Percentiles rank a stretch among this genome's conserved stretches.
phyloP scores from a whole-genome alignment of 2,888 invertebrate genomes.

The Heliconius cydno region DNA sequence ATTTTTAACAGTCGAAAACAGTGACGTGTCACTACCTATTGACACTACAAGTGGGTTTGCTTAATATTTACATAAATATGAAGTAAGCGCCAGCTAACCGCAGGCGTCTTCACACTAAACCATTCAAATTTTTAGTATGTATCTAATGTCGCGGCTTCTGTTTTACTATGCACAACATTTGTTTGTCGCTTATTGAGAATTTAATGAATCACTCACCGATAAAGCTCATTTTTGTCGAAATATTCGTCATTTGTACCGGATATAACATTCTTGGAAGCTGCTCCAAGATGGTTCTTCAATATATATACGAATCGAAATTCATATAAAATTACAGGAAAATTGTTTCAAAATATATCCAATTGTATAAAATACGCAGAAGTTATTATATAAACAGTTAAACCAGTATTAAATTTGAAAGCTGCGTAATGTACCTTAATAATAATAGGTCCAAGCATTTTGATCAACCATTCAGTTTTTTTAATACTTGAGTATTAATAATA shows the following conservation, averaged over 20 bases:
- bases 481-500: too few species aligned
- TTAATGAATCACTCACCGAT: conserved; percentile 45
- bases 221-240: conserved; percentile 27
- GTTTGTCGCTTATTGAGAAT: conserved; percentile 44
- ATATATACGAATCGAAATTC: conserved; percentile 4
- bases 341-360: not conserved
- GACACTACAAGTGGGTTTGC: not conserved
- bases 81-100: conserved; percentile 28
- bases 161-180: conserved; percentile 47
- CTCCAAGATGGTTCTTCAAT: conserved; percentile 21
- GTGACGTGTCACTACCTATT: not conserved
- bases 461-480: too few species aligned
- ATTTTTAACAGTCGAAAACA: not conserved
- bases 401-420: not conserved
- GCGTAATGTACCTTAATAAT: not conserved
- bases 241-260: conserved; percentile 41
- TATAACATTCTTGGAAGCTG: conserved; percentile 40
- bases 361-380: not conserved
- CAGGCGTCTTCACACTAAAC: conserved; percentile 20
- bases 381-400: conserved; percentile 11
- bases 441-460: not conserved
- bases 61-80: not conserved
- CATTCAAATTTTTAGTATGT: conserved; percentile 30
- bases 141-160: conserved; percentile 34
- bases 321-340: conserved; percentile 27